Conservation (phyloP, 2,888 invertebrate genomes). For the Drosophila yooni region DNA sequence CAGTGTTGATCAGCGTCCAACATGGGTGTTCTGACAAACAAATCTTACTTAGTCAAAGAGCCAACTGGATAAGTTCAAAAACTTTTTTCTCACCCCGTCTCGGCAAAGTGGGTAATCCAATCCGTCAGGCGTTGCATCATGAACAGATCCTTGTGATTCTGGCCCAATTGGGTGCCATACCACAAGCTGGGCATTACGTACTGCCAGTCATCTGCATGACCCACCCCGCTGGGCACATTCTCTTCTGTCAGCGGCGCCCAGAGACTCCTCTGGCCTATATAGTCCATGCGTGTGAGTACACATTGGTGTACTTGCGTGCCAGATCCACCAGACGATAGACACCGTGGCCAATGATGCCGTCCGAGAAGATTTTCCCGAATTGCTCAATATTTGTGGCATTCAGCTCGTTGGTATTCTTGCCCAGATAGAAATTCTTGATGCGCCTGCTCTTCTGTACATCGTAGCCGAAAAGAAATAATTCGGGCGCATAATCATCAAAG, state of each 20-base stretch:
- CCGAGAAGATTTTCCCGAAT: slow-evolving; percentile 86
- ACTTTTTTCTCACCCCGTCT: slow-evolving; percentile 65
- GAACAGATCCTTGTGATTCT: slow-evolving; percentile 81
- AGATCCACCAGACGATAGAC: slow-evolving; percentile 87
- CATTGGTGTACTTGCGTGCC: slow-evolving; percentile 85
- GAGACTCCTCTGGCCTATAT: slow-evolving; percentile 86
- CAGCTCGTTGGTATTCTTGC: neutral
- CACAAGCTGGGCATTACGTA: slow-evolving; percentile 70
- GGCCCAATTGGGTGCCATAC: slow-evolving; percentile 73
- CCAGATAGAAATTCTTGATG: slow-evolving; percentile 63
- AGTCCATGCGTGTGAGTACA: slow-evolving; percentile 88
- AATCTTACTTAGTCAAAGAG: too few relatives aligned
- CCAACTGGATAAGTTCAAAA: too few relatives aligned
- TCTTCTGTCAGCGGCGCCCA: slow-evolving; percentile 83
- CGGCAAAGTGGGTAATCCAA: slow-evolving; percentile 84
- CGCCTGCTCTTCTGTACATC: slow-evolving; percentile 30
- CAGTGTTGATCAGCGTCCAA: slow-evolving; percentile 32
- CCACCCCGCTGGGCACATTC: slow-evolving; percentile 80
- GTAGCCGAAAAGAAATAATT: slow-evolving; percentile 82
- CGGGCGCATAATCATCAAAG: slow-evolving; percentile 78
- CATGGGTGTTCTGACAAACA: slow-evolving; percentile 29
- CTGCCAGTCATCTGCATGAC: slow-evolving; percentile 79
- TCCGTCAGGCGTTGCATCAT: slow-evolving; percentile 84
- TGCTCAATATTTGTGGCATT: slow-evolving; percentile 43
- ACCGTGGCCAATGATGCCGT: slow-evolving; percentile 87